Evolutionary conservation across 53 echinoderm and acorn worm species (phyloP), one percentile per base, ranked within the genome.

Genomic region (Patiria pectinifera): DNA sequence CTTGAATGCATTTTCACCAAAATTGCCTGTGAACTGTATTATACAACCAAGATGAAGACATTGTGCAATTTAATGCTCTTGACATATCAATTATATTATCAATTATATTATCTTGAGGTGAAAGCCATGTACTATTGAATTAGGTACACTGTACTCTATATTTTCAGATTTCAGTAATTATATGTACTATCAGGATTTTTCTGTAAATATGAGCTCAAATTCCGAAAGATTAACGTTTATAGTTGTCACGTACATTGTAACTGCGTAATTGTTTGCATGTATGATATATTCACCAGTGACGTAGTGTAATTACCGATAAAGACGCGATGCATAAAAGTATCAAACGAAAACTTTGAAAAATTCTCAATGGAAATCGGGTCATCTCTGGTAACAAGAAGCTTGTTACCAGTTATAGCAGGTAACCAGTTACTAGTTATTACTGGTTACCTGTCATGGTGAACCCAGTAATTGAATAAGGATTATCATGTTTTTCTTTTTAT

Each of bases 131-230:
- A 74, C 74, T 23, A 74, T 21, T 74, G n/a, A 74, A 74, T 74
- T n/a, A 74, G 21, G 74, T 74, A 23, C 74, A 21, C 3, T 74
- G 74, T 74, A 23, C 74, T 74, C 2, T 74, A 74, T 74, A 74
- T 74, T 74, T 74, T 74, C n/a, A 74, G 74, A 74, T 8, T 0
- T 53, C 53, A 53, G 53, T 53, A 74, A 23, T 74, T 21, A 10
- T 74, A 9, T 18, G 74, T 16, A 66, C 19, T 66, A 66, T 18
- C 19, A 18, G 74, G 24, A 74, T 74, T 22, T 70, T n/a, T 74
- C 74, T 74, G 74, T 74, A 74, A 74, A 74, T 74, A 22, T 74
- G 74, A 74, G 74, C 74, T 74, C 74, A 74, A 74, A 74, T 74
- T 74, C 74, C 24, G 22, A 10, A 1, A 70, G 19, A 74, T 74